phyloP scores from a whole-genome alignment of 2,888 invertebrate species.

The Latheticus oryzae region DNA sequence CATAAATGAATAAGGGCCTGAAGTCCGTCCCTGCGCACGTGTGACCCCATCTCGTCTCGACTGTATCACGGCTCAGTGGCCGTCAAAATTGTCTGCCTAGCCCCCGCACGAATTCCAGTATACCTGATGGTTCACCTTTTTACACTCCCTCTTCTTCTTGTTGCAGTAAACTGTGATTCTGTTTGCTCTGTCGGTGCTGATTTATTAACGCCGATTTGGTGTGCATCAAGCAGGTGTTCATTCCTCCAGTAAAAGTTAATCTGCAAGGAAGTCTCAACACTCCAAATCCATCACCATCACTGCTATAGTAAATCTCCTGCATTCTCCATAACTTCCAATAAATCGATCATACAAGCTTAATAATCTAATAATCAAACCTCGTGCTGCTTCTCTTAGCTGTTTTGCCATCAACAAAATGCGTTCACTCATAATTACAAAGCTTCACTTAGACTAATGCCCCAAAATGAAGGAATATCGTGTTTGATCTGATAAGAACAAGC shows the following conservation, averaged over 20 bases:
- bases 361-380: no score
- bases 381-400: no score
- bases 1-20: no score
- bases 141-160: conserved; percentile 42
- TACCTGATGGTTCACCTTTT: conserved; percentile 31
- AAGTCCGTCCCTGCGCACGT: conserved; percentile 16
- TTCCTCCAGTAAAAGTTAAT: conserved; percentile 21
- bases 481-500: conserved; percentile 48
- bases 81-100: conserved; percentile 35
- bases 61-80: conserved; percentile 21
- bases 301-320: no score
- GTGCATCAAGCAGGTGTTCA: conserved; percentile 47
- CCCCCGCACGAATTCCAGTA: conserved; percentile 37
- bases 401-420: no score
- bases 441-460: conserved; percentile 36
- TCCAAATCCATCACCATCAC: conserved; percentile 17
- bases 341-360: no score
- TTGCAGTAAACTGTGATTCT: conserved; percentile 50
- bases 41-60: conserved; percentile 15
- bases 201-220: conserved; percentile 48
- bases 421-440: conserved; percentile 35
- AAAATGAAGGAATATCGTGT: conserved; percentile 55
- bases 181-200: conserved; percentile 49
- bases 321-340: no score
- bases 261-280: conserved; percentile 16